Evolutionary conservation across 2,797 vertebrate species (phyloP).

Genomic region (Serranus cabrilla): DNA sequence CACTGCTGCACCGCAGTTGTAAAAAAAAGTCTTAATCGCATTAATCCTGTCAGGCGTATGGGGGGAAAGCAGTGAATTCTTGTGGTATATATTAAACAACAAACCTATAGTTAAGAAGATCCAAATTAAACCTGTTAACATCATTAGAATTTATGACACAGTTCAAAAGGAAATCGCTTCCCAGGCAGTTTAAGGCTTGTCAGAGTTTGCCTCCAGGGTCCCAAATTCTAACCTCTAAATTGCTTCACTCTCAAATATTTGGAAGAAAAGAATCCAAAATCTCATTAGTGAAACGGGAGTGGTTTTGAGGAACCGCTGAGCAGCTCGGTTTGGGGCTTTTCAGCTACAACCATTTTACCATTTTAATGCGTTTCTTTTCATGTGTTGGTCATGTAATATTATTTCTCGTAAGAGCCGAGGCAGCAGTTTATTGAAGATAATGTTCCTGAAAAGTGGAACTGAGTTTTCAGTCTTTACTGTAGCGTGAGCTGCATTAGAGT

Average conservation of each 20-base stretch:
- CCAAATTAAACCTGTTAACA: constrained; percentile 78
- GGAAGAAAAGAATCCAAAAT: constrained; percentile 78
- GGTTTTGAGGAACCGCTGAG: constrained; percentile 70
- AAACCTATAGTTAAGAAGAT: constrained; percentile 78
- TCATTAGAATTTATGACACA: constrained; percentile 84
- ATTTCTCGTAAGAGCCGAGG: constrained; percentile 28
- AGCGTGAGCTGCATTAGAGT: neutral
- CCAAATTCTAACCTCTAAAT: constrained; percentile 77
- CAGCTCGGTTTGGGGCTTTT: constrained; percentile 62
- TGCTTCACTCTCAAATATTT: constrained; percentile 67
- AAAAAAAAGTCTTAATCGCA: constrained; percentile 58
- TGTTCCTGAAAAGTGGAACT: constrained; percentile 49
- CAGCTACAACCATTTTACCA: constrained; percentile 40
- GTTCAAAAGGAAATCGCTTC: constrained; percentile 79
- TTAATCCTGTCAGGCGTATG: constrained; percentile 59
- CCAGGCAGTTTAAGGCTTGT: constrained; percentile 69
- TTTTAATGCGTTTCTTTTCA: constrained; percentile 63
- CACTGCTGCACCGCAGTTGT: constrained; percentile 51
- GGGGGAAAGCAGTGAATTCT: constrained; percentile 63
- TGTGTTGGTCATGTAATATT: constrained; percentile 47
- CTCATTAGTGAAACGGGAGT: constrained; percentile 74
- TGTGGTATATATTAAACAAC: constrained; percentile 79
- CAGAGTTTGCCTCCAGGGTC: constrained; percentile 75
- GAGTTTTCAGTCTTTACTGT: constrained; percentile 1
- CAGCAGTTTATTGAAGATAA: constrained; percentile 56